Conservation (phyloP, 2,113 vertebrate species). For the Uria aalge region DNA sequence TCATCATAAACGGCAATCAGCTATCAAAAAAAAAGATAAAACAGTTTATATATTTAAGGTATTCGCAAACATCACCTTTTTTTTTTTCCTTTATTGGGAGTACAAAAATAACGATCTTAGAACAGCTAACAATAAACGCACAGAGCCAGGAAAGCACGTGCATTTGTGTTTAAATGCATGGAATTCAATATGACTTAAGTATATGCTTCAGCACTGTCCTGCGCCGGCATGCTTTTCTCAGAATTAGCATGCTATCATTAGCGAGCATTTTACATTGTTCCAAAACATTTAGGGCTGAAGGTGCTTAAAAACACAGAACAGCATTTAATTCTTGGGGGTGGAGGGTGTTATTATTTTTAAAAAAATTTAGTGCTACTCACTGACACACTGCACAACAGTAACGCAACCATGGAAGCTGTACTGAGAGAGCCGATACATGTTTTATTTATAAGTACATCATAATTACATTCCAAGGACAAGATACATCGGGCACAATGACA, state of each 20-base stretch:
- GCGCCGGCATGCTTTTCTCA: neutral
- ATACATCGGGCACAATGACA: neutral
- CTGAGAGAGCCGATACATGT: rapidly evolving
- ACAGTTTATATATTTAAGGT: neutral
- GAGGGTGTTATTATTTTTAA: neutral
- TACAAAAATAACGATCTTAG: neutral
- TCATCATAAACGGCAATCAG: conserved; percentile 96
- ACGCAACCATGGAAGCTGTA: neutral
- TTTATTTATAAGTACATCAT: neutral
- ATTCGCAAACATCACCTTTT: neutral
- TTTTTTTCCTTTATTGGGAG: neutral
- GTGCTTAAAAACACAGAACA: neutral
- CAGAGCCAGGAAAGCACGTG: neutral
- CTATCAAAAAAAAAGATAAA: conserved; percentile 73
- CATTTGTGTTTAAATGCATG: neutral
- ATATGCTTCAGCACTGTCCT: neutral
- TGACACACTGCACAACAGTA: neutral
- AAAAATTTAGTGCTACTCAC: neutral
- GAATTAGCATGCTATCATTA: neutral
- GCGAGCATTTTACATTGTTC: neutral
- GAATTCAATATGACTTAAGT: neutral
- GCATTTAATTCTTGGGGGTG: neutral
- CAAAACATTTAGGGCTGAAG: neutral
- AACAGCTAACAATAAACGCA: neutral
- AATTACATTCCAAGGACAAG: neutral